A percentile compares a stretch with the other conserved stretches of the same genome.
phyloP scores from a whole-genome alignment of 1,140 invertebrate species.

The Tetraneura akinire region DNA sequence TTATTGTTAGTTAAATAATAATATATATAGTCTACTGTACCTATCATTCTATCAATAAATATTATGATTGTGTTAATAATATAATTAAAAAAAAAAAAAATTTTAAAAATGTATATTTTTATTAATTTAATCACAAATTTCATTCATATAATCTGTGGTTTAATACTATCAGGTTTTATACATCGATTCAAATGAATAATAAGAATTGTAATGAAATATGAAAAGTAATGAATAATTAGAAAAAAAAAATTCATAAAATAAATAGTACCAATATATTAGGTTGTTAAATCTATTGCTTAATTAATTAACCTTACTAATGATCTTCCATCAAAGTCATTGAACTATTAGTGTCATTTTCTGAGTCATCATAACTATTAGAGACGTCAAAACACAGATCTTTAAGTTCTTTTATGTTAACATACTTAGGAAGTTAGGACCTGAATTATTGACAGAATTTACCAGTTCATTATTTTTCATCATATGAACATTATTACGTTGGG shows the following conservation, averaged over 20 bases:
- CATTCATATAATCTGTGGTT: too few relatives aligned
- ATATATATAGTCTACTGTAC: neutral
- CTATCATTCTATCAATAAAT: too few relatives aligned
- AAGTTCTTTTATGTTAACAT: conserved; percentile 36
- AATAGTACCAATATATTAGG: too few relatives aligned
- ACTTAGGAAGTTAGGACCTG: neutral
- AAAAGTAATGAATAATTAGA: neutral
- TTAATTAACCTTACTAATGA: neutral
- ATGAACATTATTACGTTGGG: neutral
- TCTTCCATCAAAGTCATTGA: conserved; percentile 8
- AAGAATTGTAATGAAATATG: too few relatives aligned
- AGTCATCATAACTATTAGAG: conserved; percentile 32
- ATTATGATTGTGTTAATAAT: neutral
- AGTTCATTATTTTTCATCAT: conserved; percentile 5
- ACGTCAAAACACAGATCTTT: conserved; percentile 36
- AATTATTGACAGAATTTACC: conserved; percentile 5
- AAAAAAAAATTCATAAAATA: neutral
- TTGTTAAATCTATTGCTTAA: neutral
- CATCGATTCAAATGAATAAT: too few relatives aligned
- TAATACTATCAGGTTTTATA: too few relatives aligned
- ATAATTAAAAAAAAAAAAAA: conserved; percentile 12
- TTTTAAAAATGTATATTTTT: conserved; percentile 19
- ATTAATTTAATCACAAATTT: too few relatives aligned
- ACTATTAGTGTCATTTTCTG: conserved; percentile 44
- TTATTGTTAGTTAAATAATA: neutral